phyloP scores from a whole-genome alignment of 2,888 invertebrate genomes.

The Pterostichus niger region DNA sequence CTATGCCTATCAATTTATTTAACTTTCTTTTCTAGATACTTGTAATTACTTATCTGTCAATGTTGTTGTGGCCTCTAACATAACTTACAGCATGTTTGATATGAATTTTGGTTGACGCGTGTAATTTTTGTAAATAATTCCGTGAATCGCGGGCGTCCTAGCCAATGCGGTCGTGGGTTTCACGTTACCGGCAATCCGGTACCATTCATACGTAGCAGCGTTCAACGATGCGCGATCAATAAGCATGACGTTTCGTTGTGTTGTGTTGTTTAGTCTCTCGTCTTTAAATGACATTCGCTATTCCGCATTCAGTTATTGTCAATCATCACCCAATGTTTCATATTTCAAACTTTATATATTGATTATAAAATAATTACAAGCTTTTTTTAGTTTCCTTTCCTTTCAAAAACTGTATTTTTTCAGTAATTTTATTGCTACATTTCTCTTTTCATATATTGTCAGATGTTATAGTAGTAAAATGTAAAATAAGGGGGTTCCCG shows the following conservation, averaged over 20 bases:
- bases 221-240: constrained; percentile 31
- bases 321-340: not conserved
- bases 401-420: constrained; percentile 23
- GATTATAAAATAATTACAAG: constrained; percentile 12
- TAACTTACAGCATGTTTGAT: not conserved
- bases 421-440: constrained; percentile 12
- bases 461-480: constrained; percentile 16
- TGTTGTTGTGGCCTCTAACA: not conserved
- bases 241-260: constrained; percentile 25
- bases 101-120: constrained; percentile 1
- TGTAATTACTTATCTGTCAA: constrained; percentile 21
- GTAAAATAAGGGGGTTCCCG: constrained; percentile 17
- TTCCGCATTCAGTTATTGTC: constrained; percentile 6
- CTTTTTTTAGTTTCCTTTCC: not conserved
- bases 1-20: not conserved
- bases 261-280: constrained; percentile 8
- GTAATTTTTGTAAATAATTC: constrained; percentile 46
- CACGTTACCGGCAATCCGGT: not conserved
- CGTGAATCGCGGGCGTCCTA: constrained; percentile 9
- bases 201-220: constrained; percentile 9
- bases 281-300: constrained; percentile 26
- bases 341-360: no score
- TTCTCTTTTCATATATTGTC: constrained; percentile 19
- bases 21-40: constrained; percentile 2
- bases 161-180: constrained; percentile 36